A percentile compares a stretch with the other conserved stretches of the same genome.
Conservation (phyloP, 2,888 invertebrate genomes). For the Platycheirus rosarum region DNA sequence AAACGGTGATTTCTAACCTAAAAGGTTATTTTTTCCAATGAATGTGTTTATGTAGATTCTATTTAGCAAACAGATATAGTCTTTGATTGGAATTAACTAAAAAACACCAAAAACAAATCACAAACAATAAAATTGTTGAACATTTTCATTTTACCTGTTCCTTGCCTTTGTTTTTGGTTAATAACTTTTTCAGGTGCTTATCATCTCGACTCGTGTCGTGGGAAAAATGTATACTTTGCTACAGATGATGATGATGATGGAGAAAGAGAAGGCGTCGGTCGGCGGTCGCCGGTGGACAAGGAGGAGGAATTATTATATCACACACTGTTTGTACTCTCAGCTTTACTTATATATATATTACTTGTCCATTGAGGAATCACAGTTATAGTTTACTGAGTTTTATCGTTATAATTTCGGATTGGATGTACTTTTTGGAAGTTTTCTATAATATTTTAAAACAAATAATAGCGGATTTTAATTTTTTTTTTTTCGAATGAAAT, state of each 20-base stretch:
- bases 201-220: conserved; percentile 58
- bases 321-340: conserved; percentile 69
- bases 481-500: too few species aligned
- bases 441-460: conserved; percentile 36
- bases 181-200: conserved; percentile 65
- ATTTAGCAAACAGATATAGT: background rate
- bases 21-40: conserved; percentile 10
- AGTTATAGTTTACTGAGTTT: conserved; percentile 45
- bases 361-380: conserved; percentile 65
- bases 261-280: conserved; percentile 9
- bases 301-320: conserved; percentile 68
- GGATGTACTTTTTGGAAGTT: background rate
- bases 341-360: conserved; percentile 66
- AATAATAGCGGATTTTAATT: too few species aligned
- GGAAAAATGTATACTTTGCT: conserved; percentile 55
- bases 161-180: conserved; percentile 38
- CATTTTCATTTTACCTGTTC: conserved; percentile 60
- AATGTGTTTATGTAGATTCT: too few species aligned
- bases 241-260: conserved; percentile 58
- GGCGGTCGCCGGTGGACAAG: conserved; percentile 19
- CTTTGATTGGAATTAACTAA: conserved; percentile 2
- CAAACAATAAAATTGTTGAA: conserved; percentile 8
- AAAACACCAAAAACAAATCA: background rate
- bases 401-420: background rate
- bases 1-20: background rate